Evolutionary conservation across 2,888 invertebrate genomes (phyloP), one percentile per base, ranked within the genome.

Genomic region (Pammene aurita): DNA sequence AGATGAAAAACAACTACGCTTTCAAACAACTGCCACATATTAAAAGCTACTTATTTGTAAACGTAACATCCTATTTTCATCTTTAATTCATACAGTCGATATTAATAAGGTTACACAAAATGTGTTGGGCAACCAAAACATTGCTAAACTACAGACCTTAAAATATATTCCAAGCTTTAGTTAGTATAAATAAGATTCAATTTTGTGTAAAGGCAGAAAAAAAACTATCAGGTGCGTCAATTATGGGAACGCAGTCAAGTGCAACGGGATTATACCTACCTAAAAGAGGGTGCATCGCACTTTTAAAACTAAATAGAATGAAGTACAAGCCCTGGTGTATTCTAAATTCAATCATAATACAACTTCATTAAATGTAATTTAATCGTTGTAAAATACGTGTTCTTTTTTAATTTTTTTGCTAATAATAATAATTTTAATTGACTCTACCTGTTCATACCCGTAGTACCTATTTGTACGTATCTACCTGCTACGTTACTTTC

Each of bases 201-300:
- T 62, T 68, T 64, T 34, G 34, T 38, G 9, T 4, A 38, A 68
- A 62, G 34, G 5, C 7, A 10, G 13, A 13, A 57, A 58, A 14
- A 62, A 55, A 52, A 55, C 9, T 44, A 65, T 69, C 69, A 69
- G 77, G 82, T 80, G 80, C 72, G 73, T 74, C 73, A 72, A 77
- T 79, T 78, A 72, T 78, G 66, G 67, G 67, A 72, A 72, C 71
- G 76, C 79, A 78, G 78, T 78, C 78, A 76, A 80, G 82, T 80
- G 76, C 74, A 75, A 75, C 77, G 74, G 73, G 76, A 74, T 75
- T 46, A 18, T 58, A 38, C n/a, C 16, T 38, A 38, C 48, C 62
- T 52, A 76, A 75, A 78, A 75, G 73, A 68, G 74, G 79, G 80
- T 76, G 72, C 71, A 73, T 41, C 18, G 52, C n/a, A 26, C 14